Base-by-base conservation (phyloP, 2,888 invertebrate genomes). In the Dimorphilus gyrociliatus region DNA sequence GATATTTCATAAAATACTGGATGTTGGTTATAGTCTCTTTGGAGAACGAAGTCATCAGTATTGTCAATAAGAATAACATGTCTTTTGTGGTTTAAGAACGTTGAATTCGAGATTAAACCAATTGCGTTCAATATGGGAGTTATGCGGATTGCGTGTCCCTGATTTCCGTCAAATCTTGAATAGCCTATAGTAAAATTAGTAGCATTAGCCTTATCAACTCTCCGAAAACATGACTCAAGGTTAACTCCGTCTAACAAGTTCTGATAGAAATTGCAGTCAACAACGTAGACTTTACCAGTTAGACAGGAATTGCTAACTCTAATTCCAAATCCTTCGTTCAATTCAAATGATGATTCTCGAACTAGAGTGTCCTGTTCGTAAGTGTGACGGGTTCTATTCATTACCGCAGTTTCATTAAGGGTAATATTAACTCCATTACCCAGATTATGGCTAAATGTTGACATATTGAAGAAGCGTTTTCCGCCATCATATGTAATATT, bases 401-500 rank as follows among this genome's bases (percentile, higher is more conserved):
- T 44, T 14, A 44, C 55, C 3, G 52, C 51, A 16, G 56, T 54
- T 16, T 44, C 40, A 25, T 45, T 45, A 29, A 45, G 35, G 3
- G 45, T 45, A 19, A 48, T 32, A 29, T 39, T 40, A 27, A 57
- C 41, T 3, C 56, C 59, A 48, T 81, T 78, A 6, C 88, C 84
- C 40, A 72, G 71, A 61, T 97, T 97, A 1, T 81, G 78, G 29
- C 77, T 78, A 16, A 97, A 66, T 16, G 74, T 76, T 25, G 82
- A 79, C 44, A 75, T 70, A 8, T 92, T 90, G 36, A 97, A 72
- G 51, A 94, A 88, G 39, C 85, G 72, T 46, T 78, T 79, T 1
- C 97, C 97, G 0, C 97, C 94, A 3, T 81, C 79, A 37, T 84
- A 84, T 0, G 90, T 88, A 8, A 97, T 76, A 58, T 97, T 97